Evolutionary conservation across 2,797 vertebrate genomes (phyloP).

Genomic region (Protosalanx chinensis): DNA sequence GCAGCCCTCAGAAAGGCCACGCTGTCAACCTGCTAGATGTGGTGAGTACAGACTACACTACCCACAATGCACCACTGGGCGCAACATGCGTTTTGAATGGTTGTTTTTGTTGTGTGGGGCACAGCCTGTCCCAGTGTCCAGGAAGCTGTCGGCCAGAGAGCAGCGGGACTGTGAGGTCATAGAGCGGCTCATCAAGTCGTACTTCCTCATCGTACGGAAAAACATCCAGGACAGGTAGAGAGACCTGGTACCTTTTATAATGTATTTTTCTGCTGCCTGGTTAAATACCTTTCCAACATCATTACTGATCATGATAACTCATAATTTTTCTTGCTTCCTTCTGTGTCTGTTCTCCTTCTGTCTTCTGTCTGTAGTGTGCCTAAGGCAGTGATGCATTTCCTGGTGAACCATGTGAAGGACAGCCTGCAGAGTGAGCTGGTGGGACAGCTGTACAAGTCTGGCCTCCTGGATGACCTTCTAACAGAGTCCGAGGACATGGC

Average conservation of each 20-base stretch:
- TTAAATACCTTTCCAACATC: background rate
- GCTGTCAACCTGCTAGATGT: conserved; percentile 96
- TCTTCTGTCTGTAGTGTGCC: conserved; percentile 79
- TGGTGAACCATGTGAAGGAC: conserved; percentile 98
- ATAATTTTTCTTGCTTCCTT: background rate
- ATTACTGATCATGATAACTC: background rate
- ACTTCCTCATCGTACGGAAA: conserved; percentile 97
- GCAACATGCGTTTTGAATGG: conserved; percentile 1
- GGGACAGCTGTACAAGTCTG: conserved; percentile 91
- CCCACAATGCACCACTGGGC: background rate
- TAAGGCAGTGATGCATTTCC: conserved; percentile 98
- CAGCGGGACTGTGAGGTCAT: conserved; percentile 98
- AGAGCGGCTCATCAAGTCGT: conserved; percentile 96
- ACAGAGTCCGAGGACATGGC: conserved; percentile 99
- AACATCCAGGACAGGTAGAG: conserved; percentile 97
- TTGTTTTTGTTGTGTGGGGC: conserved; percentile 4
- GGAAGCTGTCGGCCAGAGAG: conserved; percentile 94
- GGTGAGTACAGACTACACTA: conserved; percentile 67
- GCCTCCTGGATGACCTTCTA: conserved; percentile 88
- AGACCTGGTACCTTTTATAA: background rate
- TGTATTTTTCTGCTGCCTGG: too few species aligned
- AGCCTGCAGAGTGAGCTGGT: conserved; percentile 97
- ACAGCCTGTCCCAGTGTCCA: conserved; percentile 93
- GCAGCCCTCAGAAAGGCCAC: conserved; percentile 86
- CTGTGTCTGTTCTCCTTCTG: background rate